Evolutionary conservation across 2,113 vertebrate genomes (phyloP), one percentile per base, ranked within the genome.

Genomic region (Nestor notabilis): DNA sequence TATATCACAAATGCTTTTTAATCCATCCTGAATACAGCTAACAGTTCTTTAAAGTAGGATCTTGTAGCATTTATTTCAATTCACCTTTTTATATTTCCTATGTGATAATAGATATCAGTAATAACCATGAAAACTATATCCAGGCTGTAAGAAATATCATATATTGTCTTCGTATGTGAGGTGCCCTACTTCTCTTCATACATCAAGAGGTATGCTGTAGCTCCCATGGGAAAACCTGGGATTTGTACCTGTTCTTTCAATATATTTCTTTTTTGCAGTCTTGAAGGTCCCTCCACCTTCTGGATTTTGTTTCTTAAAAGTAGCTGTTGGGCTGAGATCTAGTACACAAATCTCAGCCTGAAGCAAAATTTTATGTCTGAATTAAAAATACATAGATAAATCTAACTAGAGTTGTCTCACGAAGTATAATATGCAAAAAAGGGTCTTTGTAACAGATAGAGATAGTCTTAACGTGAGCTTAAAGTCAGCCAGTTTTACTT

Each of bases 351-450:
- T 96, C 97, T 85, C 80, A 53, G 90, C 87, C 96, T 95, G 82
- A 96, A 98, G 97, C 80, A 96, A 97, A 97, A 96, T 95, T 95
- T 95, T 97, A 94, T 29, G 33, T 64, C 82, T 87, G 82, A 97
- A 91, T 97, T 97, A 97, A 98, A 98, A 98, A 97, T 97, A 97
- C 64, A 93, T 33, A 37, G 97, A 94, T 95, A 97, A 95, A 97
- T 96, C 84, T 96, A 97, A 87, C 88, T 97, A 93, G 94, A 97
- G 96, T 91, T 90, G 87, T 96, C 93, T 97, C 87, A 87, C 85
- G 37, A 94, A 97, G 96, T 97, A 97, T 93, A 97, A 96, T 97
- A 98, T 96, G 94, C 93, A 98, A 96, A 98, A 97, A 93, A 96
- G 86, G 77, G 93, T 94, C 65, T 97, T 94, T 97, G 52, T 92